phyloP scores from a whole-genome alignment of 1,140 invertebrate species.

The Papilio dardanus region DNA sequence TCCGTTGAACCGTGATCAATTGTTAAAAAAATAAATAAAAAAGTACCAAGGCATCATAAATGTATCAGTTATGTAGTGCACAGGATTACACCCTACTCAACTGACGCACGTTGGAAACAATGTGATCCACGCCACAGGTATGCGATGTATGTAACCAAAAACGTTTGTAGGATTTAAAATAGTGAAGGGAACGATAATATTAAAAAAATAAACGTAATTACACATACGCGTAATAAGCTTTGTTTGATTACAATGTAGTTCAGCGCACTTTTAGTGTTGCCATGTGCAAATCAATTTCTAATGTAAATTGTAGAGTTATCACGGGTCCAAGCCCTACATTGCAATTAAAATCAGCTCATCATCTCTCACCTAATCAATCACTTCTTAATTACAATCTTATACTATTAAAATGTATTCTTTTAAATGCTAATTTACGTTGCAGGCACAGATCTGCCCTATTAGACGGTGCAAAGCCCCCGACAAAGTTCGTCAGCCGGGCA shows the following conservation, averaged over 20 bases:
- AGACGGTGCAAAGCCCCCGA: slow-evolving; percentile 18
- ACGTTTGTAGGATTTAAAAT: background rate
- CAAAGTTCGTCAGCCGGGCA: slow-evolving; percentile 16
- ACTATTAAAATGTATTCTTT: background rate
- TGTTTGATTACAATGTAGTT: no score
- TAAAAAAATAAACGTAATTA: no score
- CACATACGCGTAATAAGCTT: no score
- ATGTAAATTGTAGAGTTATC: no score
- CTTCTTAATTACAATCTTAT: background rate
- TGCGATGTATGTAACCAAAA: background rate
- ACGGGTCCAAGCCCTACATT: no score
- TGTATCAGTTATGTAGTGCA: background rate
- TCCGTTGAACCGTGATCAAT: background rate
- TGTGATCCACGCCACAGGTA: background rate
- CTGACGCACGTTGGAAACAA: slow-evolving; percentile 8
- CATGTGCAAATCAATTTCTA: no score
- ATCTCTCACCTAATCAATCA: background rate
- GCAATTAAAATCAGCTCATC: no score
- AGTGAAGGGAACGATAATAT: background rate
- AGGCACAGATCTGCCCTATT: slow-evolving; percentile 1
- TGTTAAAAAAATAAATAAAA: background rate
- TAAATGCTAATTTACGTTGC: background rate
- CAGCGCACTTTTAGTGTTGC: no score
- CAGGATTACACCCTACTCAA: background rate
- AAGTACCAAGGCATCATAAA: background rate